phyloP scores from a whole-genome alignment of 2,113 vertebrate species.

The Burhinus bistriatus region DNA sequence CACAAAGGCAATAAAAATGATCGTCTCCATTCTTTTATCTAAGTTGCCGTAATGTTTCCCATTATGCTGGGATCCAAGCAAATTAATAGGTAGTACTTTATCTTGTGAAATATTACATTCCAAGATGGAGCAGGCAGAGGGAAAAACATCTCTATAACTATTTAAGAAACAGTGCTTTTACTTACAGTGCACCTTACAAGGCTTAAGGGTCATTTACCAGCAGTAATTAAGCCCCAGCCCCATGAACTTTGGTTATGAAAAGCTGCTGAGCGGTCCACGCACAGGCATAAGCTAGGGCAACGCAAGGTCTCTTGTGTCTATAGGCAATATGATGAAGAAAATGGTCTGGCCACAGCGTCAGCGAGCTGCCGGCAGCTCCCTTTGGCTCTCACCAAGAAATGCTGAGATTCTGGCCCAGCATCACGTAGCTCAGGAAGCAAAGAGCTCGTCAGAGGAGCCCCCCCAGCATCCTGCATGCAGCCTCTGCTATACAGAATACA shows the following conservation, averaged over 20 bases:
- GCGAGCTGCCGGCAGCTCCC: background rate
- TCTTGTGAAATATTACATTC: background rate
- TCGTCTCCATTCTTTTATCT: background rate
- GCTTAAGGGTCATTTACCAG: background rate
- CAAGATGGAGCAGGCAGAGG: background rate
- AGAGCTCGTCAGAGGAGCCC: background rate
- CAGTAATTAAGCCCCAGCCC: background rate
- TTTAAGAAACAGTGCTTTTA: background rate
- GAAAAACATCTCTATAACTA: background rate
- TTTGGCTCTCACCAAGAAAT: background rate
- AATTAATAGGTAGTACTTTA: background rate
- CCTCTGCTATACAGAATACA: background rate
- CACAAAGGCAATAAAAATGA: background rate
- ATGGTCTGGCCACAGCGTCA: background rate
- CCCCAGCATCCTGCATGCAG: background rate
- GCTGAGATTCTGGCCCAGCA: background rate
- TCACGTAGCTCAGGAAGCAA: background rate
- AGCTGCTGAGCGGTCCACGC: background rate
- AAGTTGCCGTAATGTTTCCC: background rate
- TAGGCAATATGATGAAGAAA: background rate
- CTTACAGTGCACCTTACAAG: background rate
- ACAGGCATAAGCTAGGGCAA: background rate
- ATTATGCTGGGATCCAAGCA: background rate
- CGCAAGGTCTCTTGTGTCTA: background rate
- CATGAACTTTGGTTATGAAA: background rate